These are phyloP conservation scores for Brachionus paranguensis DNA, from an alignment of 1,140 invertebrate species.

Conservation along the genomic window DNA sequence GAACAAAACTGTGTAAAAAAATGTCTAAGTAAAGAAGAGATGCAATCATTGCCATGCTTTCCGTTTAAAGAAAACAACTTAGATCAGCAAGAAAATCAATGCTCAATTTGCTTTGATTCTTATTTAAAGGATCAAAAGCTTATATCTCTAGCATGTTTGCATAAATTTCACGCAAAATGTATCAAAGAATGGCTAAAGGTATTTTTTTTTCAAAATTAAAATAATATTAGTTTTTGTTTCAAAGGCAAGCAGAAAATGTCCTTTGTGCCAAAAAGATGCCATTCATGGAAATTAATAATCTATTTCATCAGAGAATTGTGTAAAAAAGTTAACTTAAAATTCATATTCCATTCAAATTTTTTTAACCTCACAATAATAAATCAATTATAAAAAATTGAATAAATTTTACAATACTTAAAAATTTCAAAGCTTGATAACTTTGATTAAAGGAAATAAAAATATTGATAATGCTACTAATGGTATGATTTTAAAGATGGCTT, in stretches of 20 bases:
- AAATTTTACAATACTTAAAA: not conserved
- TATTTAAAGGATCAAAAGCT: not conserved
- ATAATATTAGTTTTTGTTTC: not conserved
- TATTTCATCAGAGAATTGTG: too few species aligned
- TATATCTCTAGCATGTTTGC: constrained; percentile 6
- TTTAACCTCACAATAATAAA: too few species aligned
- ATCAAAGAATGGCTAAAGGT: constrained; percentile 24
- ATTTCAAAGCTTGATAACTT: not conserved
- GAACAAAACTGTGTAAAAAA: not conserved
- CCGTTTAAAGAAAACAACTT: not conserved
- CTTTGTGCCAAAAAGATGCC: constrained; percentile 21
- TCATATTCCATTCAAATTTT: not conserved
- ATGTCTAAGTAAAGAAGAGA: not conserved
- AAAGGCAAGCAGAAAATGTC: constrained; percentile 19
- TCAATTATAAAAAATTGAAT: not conserved
- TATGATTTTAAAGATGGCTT: constrained; percentile 26
- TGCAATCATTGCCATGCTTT: not conserved
- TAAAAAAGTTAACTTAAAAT: not conserved
- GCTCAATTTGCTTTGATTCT: constrained; percentile 18
- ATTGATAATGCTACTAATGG: not conserved
- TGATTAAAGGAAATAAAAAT: not conserved
- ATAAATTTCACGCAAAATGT: constrained; percentile 30
- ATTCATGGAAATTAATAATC: not conserved
- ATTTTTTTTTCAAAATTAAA: not conserved
- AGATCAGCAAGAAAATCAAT: not conserved